Conservation (phyloP, 37 sponge, comb jelly and placozoan genomes). For the Aphrocallistes beatrix region DNA sequence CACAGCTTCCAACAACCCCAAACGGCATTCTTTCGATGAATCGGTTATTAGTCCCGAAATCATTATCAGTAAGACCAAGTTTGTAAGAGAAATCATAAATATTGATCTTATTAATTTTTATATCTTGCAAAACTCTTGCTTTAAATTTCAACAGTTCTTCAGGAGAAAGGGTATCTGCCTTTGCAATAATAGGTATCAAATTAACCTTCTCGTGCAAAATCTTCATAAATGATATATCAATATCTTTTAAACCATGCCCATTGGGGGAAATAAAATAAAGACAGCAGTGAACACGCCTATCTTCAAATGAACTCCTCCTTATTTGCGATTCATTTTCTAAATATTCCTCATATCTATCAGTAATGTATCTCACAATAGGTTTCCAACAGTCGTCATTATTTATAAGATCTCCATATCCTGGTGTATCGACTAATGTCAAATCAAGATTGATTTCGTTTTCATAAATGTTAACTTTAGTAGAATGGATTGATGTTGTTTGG, state of each 20-base stretch:
- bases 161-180: neutral
- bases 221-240: slow-evolving; percentile 6
- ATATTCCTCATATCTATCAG: slow-evolving; percentile 91
- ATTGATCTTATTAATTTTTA: neutral
- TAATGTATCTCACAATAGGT: slow-evolving; percentile 81
- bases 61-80: neutral
- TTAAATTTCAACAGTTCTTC: neutral
- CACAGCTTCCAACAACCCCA: neutral
- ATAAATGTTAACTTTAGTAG: neutral
- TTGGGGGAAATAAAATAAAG: slow-evolving; percentile 94
- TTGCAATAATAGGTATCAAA: neutral
- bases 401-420: slow-evolving; percentile 96
- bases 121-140: neutral
- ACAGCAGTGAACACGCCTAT: slow-evolving; percentile 84
- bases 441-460: slow-evolving; percentile 83
- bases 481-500: neutral
- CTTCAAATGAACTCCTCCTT: slow-evolving; percentile 46
- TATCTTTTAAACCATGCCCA: slow-evolving; percentile 42
- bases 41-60: neutral
- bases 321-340: slow-evolving; percentile 63
- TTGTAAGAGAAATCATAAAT: neutral
- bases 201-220: neutral
- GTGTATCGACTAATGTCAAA: slow-evolving; percentile 89
- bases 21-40: slow-evolving; percentile 2
- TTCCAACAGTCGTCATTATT: slow-evolving; percentile 81